Base-by-base conservation (phyloP, 1,140 invertebrate species). In the Penaeus indicus region DNA sequence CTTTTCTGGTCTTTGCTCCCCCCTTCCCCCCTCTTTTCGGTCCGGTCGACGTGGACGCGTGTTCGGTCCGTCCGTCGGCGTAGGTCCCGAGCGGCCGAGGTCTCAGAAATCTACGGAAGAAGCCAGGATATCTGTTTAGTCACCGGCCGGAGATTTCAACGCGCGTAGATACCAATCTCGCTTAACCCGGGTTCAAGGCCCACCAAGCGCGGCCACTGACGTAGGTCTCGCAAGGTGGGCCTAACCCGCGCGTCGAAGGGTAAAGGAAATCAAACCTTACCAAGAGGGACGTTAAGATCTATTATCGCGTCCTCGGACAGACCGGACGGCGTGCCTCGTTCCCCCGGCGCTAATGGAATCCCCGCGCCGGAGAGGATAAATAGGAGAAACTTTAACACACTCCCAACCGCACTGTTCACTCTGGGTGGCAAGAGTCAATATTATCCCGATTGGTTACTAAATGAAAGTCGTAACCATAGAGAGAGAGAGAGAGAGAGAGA, bases 381-480 rank as follows among this genome's bases (percentile, higher is more conserved):
- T 87, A 87, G 85, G 78, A 87, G 85, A 87, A 87, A 87, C 81
- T 81, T 87, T 87, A 87, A 87, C 85, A 87, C 85, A 87, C 85
- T 87, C 85, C 85, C 85, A 80, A 87, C 85, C 85, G 78, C 85
- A 87, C 85, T 54, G 85, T 81, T 87, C 85, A 87, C 85, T 80
- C 85, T 87, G 85, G 85, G 85, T 87, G 85, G 85, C 85, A 81
- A 81, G 60, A 87, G 85, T 87, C 85, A 87, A 87, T 87, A 87
- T 63, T 25, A 79, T 38, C 78, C 27, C 77, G 64, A 72, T 81
- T 61, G 85, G 78, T 87, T 27, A 87, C 77, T 87, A 87, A 81
- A 80, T 77, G 85, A 72, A 87, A 87, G 81, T 81, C 80, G 80
- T 87, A 81, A 77, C 85, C 85, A 67, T 32, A 32, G 78, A 38